Conservation (phyloP, 2,113 vertebrate genomes). For the Blennius ocellaris region DNA sequence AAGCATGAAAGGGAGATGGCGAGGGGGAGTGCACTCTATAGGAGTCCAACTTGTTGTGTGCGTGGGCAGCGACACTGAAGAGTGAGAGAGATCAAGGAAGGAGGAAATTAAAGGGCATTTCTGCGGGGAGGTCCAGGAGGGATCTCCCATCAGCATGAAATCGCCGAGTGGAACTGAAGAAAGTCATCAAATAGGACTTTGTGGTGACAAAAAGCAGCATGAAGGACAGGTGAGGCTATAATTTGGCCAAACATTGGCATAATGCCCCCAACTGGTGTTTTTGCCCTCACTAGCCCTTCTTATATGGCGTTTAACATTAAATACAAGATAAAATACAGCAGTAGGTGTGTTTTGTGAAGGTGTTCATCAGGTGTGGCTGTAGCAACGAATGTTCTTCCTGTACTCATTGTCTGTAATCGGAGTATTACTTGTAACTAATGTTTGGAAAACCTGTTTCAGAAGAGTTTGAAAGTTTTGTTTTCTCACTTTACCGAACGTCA, state of each 20-base stretch:
- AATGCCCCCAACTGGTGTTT: neutral
- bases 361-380: too few relatives aligned
- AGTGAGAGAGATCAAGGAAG: conserved; percentile 52
- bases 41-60: conserved; percentile 18
- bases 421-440: neutral
- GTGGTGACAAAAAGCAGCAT: conserved; percentile 6
- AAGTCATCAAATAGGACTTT: conserved; percentile 29
- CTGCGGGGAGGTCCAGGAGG: conserved; percentile 37
- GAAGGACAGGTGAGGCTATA: conserved; percentile 18
- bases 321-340: too few relatives aligned
- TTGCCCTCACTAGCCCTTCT: conserved; percentile 5
- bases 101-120: conserved; percentile 65
- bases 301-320: neutral
- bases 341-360: too few relatives aligned
- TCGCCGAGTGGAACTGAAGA: conserved; percentile 12
- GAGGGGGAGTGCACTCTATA: neutral
- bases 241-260: conserved; percentile 33
- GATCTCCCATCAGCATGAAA: conserved; percentile 40
- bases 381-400: neutral
- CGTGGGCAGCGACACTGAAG: conserved; percentile 33
- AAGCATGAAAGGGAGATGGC: conserved; percentile 17
- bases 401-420: neutral
- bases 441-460: neutral
- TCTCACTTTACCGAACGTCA: neutral
- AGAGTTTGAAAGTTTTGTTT: neutral